Evolutionary conservation across 2,888 invertebrate species (phyloP).

Genomic region (Leucoptera coffeella): DNA sequence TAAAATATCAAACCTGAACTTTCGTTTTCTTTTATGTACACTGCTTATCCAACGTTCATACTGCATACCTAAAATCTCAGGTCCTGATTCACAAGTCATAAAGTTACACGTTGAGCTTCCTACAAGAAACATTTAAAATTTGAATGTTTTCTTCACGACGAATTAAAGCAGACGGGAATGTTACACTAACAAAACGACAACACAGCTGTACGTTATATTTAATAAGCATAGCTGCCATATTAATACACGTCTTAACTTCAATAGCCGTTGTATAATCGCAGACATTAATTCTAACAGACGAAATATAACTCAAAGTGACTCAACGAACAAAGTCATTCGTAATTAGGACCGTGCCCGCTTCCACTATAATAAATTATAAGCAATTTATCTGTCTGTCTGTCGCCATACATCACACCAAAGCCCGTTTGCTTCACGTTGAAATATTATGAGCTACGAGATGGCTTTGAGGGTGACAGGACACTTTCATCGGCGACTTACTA

Average conservation of each 20-base stretch:
- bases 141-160: too few relatives aligned
- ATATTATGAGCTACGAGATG: slow-evolving; percentile 28
- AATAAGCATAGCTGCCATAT: not conserved
- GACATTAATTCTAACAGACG: slow-evolving; percentile 3
- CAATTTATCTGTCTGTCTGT: slow-evolving; percentile 49
- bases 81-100: too few relatives aligned
- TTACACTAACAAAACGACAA: not conserved
- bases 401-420: slow-evolving; percentile 36
- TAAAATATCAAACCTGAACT: too few relatives aligned
- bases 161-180: too few relatives aligned
- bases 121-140: too few relatives aligned
- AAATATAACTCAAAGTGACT: slow-evolving; percentile 15
- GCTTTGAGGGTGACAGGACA: too few relatives aligned
- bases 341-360: slow-evolving; percentile 34
- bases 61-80: too few relatives aligned
- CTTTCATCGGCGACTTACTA: too few relatives aligned
- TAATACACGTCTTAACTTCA: slow-evolving; percentile 2
- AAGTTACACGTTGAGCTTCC: too few relatives aligned
- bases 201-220: not conserved
- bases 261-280: slow-evolving; percentile 3
- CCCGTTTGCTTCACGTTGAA: slow-evolving; percentile 34
- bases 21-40: too few relatives aligned
- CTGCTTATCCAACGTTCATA: too few relatives aligned
- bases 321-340: slow-evolving; percentile 19
- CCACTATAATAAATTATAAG: slow-evolving; percentile 45